Evolutionary conservation across 1,140 invertebrate genomes (phyloP).

Genomic region (Pseudomyrmex gracilis): DNA sequence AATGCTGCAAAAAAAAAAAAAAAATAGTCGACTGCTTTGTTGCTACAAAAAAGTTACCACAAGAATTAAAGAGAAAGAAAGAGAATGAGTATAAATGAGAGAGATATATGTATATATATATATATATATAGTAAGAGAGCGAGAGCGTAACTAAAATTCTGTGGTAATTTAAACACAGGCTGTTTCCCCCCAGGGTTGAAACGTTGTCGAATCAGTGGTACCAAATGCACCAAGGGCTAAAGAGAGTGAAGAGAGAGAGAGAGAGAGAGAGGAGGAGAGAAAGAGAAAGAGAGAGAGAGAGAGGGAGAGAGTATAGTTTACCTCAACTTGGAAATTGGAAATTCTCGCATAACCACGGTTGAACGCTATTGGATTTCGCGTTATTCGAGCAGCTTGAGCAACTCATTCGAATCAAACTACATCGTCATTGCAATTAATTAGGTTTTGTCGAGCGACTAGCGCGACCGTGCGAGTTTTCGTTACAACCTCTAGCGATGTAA

Average conservation of each 20-base stretch:
- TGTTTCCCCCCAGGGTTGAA: not conserved
- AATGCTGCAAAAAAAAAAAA: not conserved
- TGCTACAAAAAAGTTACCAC: not conserved
- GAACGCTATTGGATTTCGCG: conserved; percentile 67
- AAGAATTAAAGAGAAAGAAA: not conserved
- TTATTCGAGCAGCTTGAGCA: conserved; percentile 64
- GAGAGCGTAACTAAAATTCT: conserved; percentile 6
- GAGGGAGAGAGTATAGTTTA: conserved; percentile 36
- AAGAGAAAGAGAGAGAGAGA: not conserved
- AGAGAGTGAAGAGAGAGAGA: not conserved
- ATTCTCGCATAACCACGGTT: conserved; percentile 62
- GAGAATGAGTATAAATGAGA: no score
- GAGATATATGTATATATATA: no score
- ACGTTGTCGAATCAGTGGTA: conserved; percentile 3
- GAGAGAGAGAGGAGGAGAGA: no score
- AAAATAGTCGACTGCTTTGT: not conserved
- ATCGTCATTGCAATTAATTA: conserved; percentile 60
- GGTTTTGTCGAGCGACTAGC: conserved; percentile 14
- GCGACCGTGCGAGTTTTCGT: conserved; percentile 39
- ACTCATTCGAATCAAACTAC: conserved; percentile 44
- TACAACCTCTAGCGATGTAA: not conserved
- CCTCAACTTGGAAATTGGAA: conserved; percentile 67
- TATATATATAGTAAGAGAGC: no score
- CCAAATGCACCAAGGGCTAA: conserved; percentile 20
- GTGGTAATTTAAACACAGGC: conserved; percentile 43